Evolutionary conservation across 2,888 invertebrate species (phyloP), one percentile per base, ranked within the genome.

Genomic region (Lepetodrilus schrolli): DNA sequence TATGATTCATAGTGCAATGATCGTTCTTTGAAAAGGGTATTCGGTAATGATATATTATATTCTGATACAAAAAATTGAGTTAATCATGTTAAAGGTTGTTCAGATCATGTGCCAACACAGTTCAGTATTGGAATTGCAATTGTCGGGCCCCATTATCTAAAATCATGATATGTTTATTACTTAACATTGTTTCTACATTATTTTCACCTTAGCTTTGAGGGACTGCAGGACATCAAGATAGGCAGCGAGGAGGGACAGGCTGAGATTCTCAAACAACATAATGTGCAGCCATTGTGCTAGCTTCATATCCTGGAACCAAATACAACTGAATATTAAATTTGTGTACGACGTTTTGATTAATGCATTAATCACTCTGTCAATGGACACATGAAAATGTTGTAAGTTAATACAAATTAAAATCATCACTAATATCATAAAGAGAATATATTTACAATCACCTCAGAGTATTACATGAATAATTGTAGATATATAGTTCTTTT

Each of bases 251-350:
- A 94, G 94, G 4, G 92, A 92, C 20, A 92, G 92, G 68, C 93
- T 93, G 58, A 95, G 90, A 83, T 93, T 91, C 77, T 95, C 95
- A 80, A 95, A 92, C 5, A 96, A 88, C 8, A 94, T 88, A 49
- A 92, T 91, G 89, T 96, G 95, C 37, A 96, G 89, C 96, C 96
- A 96, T 81, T 95, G 94, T 0, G 93, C 93, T 26, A 94, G 90
- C 79, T 93, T 93, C 26, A 92, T 89, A 82, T 95, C 95, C 91
- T 91, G 83, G 4, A 82, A 80, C 71, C 72, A 47, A 20, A 76
- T 70, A 51, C 47, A 5, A n/a, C n/a, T n/a, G n/a, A n/a, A n/a
- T n/a, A n/a, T n/a, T n/a, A n/a, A n/a, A n/a, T n/a, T n/a, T n/a
- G n/a, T n/a, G n/a, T n/a, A n/a, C n/a, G n/a, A n/a, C n/a, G n/a